A percentile compares a stretch with the other conserved stretches of the same genome.
These are phyloP conservation scores for Chamaea fasciata DNA, from an alignment of 2,113 vertebrate genomes.

Conservation along the genomic window DNA sequence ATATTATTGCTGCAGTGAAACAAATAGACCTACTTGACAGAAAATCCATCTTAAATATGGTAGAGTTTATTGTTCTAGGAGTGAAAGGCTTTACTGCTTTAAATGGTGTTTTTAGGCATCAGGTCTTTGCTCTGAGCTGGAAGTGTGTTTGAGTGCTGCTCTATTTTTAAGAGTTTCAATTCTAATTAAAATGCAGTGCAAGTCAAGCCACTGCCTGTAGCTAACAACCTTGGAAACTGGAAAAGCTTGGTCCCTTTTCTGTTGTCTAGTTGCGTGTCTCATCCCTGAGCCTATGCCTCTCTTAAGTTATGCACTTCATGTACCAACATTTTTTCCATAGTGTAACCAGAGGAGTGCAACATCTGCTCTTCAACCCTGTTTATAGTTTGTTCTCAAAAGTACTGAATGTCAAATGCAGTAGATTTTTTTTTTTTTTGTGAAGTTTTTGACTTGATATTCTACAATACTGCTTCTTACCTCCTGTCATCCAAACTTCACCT, in stretches of 20 bases:
- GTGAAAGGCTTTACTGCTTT: neutral
- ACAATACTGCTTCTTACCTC: neutral
- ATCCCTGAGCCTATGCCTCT: neutral
- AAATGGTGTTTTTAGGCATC: neutral
- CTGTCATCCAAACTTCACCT: neutral
- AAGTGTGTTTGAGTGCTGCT: neutral
- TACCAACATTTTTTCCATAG: neutral
- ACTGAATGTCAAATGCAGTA: neutral
- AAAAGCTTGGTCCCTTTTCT: neutral
- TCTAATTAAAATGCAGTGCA: constrained; percentile 21
- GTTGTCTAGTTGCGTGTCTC: neutral
- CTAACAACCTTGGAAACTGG: neutral
- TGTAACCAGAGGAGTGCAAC: neutral
- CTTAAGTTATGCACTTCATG: neutral
- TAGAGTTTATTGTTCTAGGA: neutral
- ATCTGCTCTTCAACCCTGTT: neutral
- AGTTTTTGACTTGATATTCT: neutral
- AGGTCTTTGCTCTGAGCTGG: neutral
- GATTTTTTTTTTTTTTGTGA: neutral
- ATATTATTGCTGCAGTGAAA: neutral
- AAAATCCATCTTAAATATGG: neutral
- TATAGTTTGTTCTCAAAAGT: neutral
- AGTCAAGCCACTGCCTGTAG: neutral
- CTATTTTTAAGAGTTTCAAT: neutral
- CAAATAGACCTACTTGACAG: neutral